Conservation (phyloP, 2,888 invertebrate genomes). For the Lathronympha strigana region DNA sequence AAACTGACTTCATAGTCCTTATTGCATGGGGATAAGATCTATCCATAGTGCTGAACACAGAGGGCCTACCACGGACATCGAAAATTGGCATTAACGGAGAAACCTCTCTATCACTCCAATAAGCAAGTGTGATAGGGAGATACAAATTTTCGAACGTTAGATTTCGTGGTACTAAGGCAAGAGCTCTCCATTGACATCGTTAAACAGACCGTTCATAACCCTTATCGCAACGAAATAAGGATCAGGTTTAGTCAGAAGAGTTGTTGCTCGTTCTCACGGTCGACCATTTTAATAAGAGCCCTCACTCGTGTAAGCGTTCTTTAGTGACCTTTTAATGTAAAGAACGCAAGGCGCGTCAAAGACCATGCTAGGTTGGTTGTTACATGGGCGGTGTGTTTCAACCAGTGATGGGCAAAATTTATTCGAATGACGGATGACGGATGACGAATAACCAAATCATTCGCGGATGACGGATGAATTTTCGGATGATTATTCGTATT, state of each 20-base stretch:
- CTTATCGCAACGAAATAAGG: neutral
- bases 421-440: too few species aligned
- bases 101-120: too few species aligned
- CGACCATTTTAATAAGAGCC: constrained; percentile 45
- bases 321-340: neutral
- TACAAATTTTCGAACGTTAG: too few species aligned
- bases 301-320: constrained; percentile 4
- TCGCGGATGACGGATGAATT: too few species aligned
- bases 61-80: too few species aligned
- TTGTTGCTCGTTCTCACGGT: constrained; percentile 56
- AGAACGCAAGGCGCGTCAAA: constrained; percentile 40
- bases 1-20: neutral
- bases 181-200: neutral
- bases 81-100: too few species aligned
- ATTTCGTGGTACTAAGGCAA: too few species aligned
- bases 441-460: too few species aligned
- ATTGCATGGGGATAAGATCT: neutral
- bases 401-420: too few species aligned
- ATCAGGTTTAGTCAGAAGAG: neutral
- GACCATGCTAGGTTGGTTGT: constrained; percentile 51
- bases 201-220: neutral
- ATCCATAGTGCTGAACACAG: too few species aligned
- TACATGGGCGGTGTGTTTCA: constrained; percentile 52
- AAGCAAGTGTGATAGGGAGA: too few species aligned
- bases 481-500: too few species aligned